phyloP scores from a whole-genome alignment of 2,113 vertebrate genomes.

The Prionailurus bengalensis region DNA sequence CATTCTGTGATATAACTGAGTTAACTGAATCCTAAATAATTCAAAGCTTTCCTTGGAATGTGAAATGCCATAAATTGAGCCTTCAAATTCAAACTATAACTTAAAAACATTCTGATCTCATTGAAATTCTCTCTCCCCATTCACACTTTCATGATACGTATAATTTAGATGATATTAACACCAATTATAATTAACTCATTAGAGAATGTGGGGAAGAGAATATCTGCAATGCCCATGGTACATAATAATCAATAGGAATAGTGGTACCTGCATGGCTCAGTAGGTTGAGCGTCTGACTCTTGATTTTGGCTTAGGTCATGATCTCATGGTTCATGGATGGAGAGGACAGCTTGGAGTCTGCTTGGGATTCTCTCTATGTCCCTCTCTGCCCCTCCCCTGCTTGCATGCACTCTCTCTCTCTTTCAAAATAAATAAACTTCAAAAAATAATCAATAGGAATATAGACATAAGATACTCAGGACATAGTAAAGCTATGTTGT shows the following conservation, averaged over 20 bases:
- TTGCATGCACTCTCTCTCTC: no score
- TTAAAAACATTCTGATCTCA: not conserved
- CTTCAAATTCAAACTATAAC: not conserved
- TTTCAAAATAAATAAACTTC: no score
- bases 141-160: not conserved
- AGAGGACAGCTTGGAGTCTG: no score
- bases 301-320: no score
- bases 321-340: no score
- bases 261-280: no score
- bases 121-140: not conserved
- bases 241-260: not conserved
- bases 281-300: no score
- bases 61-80: not conserved
- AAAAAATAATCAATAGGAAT: no score
- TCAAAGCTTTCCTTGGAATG: slow-evolving; percentile 1
- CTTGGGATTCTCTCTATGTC: no score
- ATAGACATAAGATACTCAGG: no score
- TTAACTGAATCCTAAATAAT: not conserved
- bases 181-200: not conserved
- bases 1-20: not conserved
- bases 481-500: no score
- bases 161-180: not conserved
- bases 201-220: not conserved
- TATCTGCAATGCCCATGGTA: not conserved
- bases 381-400: no score